phyloP scores from a whole-genome alignment of 2,888 invertebrate genomes.

The Spodoptera picta region DNA sequence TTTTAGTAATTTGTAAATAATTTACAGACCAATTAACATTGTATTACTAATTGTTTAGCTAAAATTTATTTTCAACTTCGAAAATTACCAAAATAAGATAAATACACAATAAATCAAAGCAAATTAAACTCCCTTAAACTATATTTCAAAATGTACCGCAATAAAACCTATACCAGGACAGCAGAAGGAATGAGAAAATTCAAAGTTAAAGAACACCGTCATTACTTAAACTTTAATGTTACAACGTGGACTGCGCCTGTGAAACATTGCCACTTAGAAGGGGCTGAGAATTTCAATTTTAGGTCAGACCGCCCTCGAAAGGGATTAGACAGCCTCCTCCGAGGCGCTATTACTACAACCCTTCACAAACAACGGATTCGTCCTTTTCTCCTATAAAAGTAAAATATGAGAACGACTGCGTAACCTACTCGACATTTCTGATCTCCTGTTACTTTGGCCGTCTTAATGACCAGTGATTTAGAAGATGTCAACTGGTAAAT shows the following conservation, averaged over 20 bases:
- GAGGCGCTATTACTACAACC: slow-evolving; percentile 66
- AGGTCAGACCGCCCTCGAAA: slow-evolving; percentile 68
- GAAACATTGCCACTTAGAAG: slow-evolving; percentile 70
- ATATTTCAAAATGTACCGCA: slow-evolving; percentile 61
- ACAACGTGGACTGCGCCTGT: slow-evolving; percentile 60
- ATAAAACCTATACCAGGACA: slow-evolving; percentile 56
- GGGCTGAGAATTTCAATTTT: slow-evolving; percentile 75
- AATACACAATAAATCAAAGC: slow-evolving; percentile 41
- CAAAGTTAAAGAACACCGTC: slow-evolving; percentile 62
- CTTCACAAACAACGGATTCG: slow-evolving; percentile 72
- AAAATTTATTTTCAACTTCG: slow-evolving; percentile 15
- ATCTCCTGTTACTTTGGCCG: slow-evolving; percentile 58
- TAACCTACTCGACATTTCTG: slow-evolving; percentile 60
- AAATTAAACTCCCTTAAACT: slow-evolving; percentile 49
- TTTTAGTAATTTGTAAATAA: not conserved
- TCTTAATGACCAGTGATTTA: slow-evolving; percentile 46
- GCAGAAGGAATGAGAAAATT: slow-evolving; percentile 59
- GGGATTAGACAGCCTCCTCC: slow-evolving; percentile 68
- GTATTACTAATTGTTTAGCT: slow-evolving; percentile 2
- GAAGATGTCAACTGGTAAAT: slow-evolving; percentile 19
- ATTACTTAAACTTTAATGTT: slow-evolving; percentile 73
- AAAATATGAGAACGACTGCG: slow-evolving; percentile 67
- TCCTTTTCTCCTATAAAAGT: slow-evolving; percentile 70
- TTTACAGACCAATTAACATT: not conserved
- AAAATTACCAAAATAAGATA: slow-evolving; percentile 23